Base-by-base conservation (phyloP, 2,888 invertebrate species). In the Harpagoxenus sublaevis region DNA sequence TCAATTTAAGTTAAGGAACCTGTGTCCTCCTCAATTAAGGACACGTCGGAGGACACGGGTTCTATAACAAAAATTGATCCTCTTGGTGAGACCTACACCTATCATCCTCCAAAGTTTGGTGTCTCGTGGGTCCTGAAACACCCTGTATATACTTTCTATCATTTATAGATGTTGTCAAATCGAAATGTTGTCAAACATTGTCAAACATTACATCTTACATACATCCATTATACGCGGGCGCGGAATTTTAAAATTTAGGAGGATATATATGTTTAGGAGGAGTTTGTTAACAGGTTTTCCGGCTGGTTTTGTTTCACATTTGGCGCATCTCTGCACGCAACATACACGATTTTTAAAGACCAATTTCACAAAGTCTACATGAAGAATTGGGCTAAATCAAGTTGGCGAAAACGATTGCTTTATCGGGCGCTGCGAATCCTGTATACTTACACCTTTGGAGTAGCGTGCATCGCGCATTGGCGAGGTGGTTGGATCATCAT, bases 381-480 rank as follows among this genome's bases (percentile, higher is more conserved):
- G 10, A 84, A 86, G 18, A 86, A 87, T 23, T 88, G 88, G 83
- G 84, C 77, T 31, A 86, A 39, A 42, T 88, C 74, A 74, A 88
- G 48, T n/a, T 68, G 10, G 35, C 83, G 42, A 18, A 42, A 48
- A 28, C 66, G 83, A 28, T 9, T 88, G n/a, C 48, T 51, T 35
- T 83, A 65, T 75, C 84, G 85, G 2, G 35, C 70, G 70, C 83
- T 73, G 84, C 89, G 94, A 84, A 92, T 95, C 81, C 51, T 94
- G 1, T 96, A 96, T 89, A 96, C 96, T 51, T 96, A 96, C 86
- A 90, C 95, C 6, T 96, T 96, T 88, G 95, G 96, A 66, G 89
- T 96, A 1, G 94, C 95, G 9, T 96, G 96, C 86, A 95, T 96
- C 84, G 94, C 95, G 90, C 95, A 96, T 65, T 97, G 96, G 96